A percentile compares a stretch with the other conserved stretches of the same genome.
Conservation (phyloP, 2,797 vertebrate species). For the Mallotus villosus region DNA sequence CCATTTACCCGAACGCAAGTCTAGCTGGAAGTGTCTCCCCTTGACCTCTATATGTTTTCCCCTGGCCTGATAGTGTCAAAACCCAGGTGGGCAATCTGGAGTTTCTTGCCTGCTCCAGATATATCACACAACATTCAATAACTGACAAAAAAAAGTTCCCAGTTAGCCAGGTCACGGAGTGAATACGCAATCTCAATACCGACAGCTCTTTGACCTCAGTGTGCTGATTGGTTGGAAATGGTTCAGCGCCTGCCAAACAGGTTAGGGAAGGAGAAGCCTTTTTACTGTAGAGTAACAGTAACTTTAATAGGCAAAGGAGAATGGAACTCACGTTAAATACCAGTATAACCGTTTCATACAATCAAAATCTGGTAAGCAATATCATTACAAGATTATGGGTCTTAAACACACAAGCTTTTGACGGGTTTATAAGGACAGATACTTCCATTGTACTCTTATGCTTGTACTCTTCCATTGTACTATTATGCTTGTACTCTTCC, state of each 20-base stretch:
- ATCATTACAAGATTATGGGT: neutral
- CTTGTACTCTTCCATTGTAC: neutral
- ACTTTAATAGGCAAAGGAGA: neutral
- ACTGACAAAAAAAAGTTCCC: neutral
- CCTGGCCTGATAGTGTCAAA: neutral
- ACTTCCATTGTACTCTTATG: neutral
- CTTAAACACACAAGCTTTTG: neutral
- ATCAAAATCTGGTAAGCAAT: neutral
- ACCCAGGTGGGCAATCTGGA: neutral
- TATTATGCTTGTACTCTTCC: too few species aligned
- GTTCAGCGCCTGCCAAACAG: neutral
- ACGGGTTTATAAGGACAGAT: neutral
- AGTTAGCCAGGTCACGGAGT: neutral
- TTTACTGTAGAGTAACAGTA: neutral
- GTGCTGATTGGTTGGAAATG: conserved; percentile 17
- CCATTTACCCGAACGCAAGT: too few species aligned
- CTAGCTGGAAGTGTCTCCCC: too few species aligned
- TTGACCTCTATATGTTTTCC: neutral
- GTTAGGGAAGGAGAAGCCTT: neutral
- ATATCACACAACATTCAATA: neutral
- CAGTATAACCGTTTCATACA: neutral
- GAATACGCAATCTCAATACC: neutral
- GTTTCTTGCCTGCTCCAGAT: neutral
- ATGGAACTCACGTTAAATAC: neutral
- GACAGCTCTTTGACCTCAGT: conserved; percentile 12